Base-by-base conservation (phyloP, 2,797 vertebrate genomes). In the Ptychadena robeensis region DNA sequence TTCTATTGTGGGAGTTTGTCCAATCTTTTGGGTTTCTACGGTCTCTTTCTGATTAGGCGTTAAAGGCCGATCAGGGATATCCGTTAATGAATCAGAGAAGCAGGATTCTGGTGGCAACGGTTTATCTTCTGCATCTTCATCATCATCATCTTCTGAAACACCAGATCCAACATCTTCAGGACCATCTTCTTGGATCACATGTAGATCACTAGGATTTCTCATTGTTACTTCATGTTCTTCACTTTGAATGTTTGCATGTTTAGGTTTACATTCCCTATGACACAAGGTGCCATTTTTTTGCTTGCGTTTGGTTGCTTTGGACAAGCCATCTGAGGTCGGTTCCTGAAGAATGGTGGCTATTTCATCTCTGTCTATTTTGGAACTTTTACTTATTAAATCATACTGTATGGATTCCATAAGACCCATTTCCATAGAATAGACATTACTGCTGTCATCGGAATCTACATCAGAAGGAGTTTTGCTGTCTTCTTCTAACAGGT, bases 351-450 rank as follows among this genome's bases (percentile, higher is more conserved):
- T 85, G 65, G 78, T 85, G 28, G 72, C 78, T 25, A 85, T 80
- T 65, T 85, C 78, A 12, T 75, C 12, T 65, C 76, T 80, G 27
- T 80, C 82, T 35, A 80, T 85, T 44, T 80, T 85, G 11, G 35
- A 38, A 48, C 71, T 85, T 85, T 80, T 85, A 71, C 82, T 85
- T 65, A 85, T 68, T 64, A 85, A 73, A 57, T 85, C 82, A 68
- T 38, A 4, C 63, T 85, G 71, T 2, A 80, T 65, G 5, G 82
- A 85, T 38, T 80, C 77, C 65, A 80, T 64, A 1, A 85, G 77
- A 15, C 65, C 65, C 37, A 69, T 10, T 53, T 85, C 82, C 53
- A 85, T 69, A 4, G 64, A 65, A 22, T 35, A 76, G 1, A 75
- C 48, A 38, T 76, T 75, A 38, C 69, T 64, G 65, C 77, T 37